A percentile compares a stretch with the other conserved stretches of the same genome.
phyloP scores from a whole-genome alignment of 2,797 vertebrate species.

The Gadopsis marmoratus region DNA sequence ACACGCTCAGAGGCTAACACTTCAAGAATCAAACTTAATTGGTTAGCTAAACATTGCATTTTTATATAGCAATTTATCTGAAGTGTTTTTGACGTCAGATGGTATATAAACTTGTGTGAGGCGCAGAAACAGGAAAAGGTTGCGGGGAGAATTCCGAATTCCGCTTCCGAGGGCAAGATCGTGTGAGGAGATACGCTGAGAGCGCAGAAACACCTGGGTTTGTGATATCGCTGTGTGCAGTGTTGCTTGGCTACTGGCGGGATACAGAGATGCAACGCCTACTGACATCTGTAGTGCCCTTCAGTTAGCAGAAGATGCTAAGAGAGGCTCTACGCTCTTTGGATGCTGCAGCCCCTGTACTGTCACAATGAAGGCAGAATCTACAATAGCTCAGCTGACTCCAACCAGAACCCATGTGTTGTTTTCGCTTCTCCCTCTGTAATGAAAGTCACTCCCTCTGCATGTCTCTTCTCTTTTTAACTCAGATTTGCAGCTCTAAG shows the following conservation, averaged over 20 bases:
- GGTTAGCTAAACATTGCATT: conserved; percentile 61
- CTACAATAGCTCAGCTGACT: conserved; percentile 9
- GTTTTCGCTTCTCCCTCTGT: conserved; percentile 21
- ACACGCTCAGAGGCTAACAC: conserved; percentile 57
- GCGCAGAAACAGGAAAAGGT: conserved; percentile 38
- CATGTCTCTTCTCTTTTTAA: conserved; percentile 8
- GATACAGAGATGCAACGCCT: conserved; percentile 45
- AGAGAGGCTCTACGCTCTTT: conserved; percentile 33
- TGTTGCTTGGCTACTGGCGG: conserved; percentile 57
- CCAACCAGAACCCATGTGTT: conserved; percentile 1
- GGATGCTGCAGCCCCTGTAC: conserved; percentile 9
- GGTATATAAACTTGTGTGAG: conserved; percentile 45
- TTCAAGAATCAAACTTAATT: conserved; percentile 69
- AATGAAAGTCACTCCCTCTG: not conserved
- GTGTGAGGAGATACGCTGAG: conserved; percentile 56
- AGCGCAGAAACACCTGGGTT: conserved; percentile 40
- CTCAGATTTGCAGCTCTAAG: conserved; percentile 22
- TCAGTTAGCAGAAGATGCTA: conserved; percentile 48
- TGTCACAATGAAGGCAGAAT: conserved; percentile 23
- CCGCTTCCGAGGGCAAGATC: conserved; percentile 20
- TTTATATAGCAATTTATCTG: conserved; percentile 58
- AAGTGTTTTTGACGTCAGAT: conserved; percentile 65
- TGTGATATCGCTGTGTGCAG: conserved; percentile 23
- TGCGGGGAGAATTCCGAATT: conserved; percentile 51
- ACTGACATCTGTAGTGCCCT: conserved; percentile 62